These are phyloP conservation scores for Halichoeres trimaculatus DNA, from an alignment of 2,113 vertebrate species.

Conservation along the genomic window DNA sequence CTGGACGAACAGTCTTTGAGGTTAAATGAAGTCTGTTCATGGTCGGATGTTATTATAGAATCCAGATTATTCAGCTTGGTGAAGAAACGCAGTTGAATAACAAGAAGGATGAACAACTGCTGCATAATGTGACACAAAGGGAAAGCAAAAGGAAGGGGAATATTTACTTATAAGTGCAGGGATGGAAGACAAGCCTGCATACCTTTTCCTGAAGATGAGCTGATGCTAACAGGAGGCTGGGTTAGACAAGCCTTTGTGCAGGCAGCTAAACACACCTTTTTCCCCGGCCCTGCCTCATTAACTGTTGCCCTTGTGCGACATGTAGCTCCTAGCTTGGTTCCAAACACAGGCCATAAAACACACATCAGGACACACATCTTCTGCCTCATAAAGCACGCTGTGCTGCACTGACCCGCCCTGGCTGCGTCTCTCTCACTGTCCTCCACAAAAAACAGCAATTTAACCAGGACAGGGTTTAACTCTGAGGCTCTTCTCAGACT, in stretches of 20 bases:
- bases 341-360: conserved; percentile 43
- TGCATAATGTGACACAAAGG: neutral
- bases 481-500: neutral
- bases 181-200: neutral
- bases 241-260: conserved; percentile 6
- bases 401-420: neutral
- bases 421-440: conserved; percentile 18
- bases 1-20: conserved; percentile 5
- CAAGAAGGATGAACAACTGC: neutral
- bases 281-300: conserved; percentile 11
- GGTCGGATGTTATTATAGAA: conserved; percentile 13
- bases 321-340: conserved; percentile 23
- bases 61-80: neutral
- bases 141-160: neutral
- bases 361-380: conserved; percentile 33
- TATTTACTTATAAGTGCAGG: neutral
- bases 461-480: neutral
- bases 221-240: neutral
- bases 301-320: conserved; percentile 12
- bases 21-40: conserved; percentile 36
- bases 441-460: neutral
- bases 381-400: conserved; percentile 34
- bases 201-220: neutral
- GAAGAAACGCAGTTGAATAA: neutral
- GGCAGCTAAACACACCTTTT: neutral